A percentile compares a stretch with the other conserved stretches of the same genome.
These are phyloP conservation scores for Amaurobius ferox DNA, from an alignment of 2,888 invertebrate species.

Conservation along the genomic window DNA sequence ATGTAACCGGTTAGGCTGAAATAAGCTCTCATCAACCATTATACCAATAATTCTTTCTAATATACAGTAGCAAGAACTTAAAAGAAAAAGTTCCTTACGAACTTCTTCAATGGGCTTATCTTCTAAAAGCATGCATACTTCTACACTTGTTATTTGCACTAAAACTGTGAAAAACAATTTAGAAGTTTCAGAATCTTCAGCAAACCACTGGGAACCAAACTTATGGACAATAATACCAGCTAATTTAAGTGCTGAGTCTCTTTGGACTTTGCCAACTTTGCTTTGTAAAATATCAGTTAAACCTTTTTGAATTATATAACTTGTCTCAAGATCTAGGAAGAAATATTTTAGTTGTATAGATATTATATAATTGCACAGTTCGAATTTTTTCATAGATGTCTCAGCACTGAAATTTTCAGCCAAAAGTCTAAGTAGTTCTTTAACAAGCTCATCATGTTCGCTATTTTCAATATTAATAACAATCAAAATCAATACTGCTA, in stretches of 20 bases:
- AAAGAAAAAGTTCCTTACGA: conserved; percentile 73
- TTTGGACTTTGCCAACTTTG: conserved; percentile 90
- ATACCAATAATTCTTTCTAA: conserved; percentile 77
- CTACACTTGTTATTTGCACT: conserved; percentile 91
- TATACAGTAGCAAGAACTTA: conserved; percentile 76
- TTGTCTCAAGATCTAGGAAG: conserved; percentile 40
- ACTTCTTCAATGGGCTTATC: conserved; percentile 85
- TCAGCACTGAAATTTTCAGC: conserved; percentile 91
- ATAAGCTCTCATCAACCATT: conserved; percentile 75
- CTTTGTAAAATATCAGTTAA: conserved; percentile 89
- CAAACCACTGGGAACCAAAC: conserved; percentile 90
- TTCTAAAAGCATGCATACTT: conserved; percentile 95
- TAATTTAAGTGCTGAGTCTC: conserved; percentile 91
- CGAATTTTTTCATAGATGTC: conserved; percentile 92
- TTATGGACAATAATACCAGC: conserved; percentile 88
- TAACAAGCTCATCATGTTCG: conserved; percentile 20
- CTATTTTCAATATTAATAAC: conserved; percentile 30
- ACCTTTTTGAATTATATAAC: conserved; percentile 83
- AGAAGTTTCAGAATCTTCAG: conserved; percentile 81
- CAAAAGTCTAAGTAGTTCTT: conserved; percentile 80
- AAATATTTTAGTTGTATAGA: conserved; percentile 44
- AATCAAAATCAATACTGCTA: conserved; percentile 38
- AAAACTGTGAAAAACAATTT: conserved; percentile 87
- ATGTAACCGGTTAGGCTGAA: conserved; percentile 28
- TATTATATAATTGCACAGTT: conserved; percentile 82